Evolutionary conservation across 2,113 vertebrate genomes (phyloP).

Genomic region (Oryzias woworae): DNA sequence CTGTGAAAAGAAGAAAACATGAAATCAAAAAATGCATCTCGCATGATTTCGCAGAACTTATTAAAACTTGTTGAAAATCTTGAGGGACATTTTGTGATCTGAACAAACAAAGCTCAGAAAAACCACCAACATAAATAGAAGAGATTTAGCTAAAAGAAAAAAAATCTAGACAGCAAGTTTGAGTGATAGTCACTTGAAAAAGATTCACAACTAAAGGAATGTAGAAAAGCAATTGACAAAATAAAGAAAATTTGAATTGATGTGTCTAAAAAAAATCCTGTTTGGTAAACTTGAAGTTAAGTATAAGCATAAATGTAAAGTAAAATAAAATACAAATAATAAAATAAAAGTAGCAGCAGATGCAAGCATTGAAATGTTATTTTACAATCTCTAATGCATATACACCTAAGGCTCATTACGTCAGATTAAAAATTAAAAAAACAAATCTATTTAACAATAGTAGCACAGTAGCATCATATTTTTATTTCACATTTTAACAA

Average conservation of each 20-base stretch:
- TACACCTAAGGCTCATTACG: too few relatives aligned
- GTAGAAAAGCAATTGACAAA: slow-evolving; percentile 11
- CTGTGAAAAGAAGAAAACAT: slow-evolving; percentile 74
- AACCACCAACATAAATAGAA: neutral
- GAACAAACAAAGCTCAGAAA: neutral
- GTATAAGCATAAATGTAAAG: too few relatives aligned
- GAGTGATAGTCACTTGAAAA: slow-evolving; percentile 3
- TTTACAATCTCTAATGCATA: too few relatives aligned
- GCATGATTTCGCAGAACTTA: slow-evolving; percentile 26
- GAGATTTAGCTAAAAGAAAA: neutral
- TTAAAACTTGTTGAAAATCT: neutral
- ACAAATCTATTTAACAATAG: too few relatives aligned
- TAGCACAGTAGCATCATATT: too few relatives aligned
- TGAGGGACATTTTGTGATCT: neutral
- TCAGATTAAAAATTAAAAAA: too few relatives aligned
- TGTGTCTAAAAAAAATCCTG: neutral
- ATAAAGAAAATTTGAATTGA: slow-evolving; percentile 14
- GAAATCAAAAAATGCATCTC: slow-evolving; percentile 20
- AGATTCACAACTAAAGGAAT: neutral
- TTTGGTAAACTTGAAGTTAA: neutral
- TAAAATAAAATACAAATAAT: too few relatives aligned
- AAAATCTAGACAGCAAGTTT: neutral
- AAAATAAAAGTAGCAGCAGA: too few relatives aligned
- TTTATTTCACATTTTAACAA: too few relatives aligned
- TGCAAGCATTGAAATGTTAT: too few relatives aligned